These are phyloP conservation scores for Chelon labrosus DNA, from an alignment of 2,797 vertebrate genomes.

Conservation along the genomic window DNA sequence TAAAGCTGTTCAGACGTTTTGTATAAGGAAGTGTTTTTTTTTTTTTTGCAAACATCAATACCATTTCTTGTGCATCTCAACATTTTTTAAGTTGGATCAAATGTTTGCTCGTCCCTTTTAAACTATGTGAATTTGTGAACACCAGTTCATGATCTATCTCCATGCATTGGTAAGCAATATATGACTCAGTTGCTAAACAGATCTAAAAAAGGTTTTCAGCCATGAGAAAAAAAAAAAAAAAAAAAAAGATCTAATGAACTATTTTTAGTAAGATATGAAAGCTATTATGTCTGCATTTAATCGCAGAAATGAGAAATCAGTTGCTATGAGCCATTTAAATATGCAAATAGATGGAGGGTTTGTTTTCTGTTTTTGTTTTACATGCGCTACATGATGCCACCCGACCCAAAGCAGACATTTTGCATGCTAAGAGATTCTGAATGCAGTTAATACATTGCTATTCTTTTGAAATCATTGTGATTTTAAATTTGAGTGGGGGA, in stretches of 20 bases:
- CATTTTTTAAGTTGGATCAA: slow-evolving; percentile 69
- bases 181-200: slow-evolving; percentile 33
- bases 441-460: slow-evolving; percentile 34
- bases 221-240: slow-evolving; percentile 17
- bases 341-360: slow-evolving; percentile 67
- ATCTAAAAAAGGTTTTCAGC: slow-evolving; percentile 36
- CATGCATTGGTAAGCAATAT: slow-evolving; percentile 69
- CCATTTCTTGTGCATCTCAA: slow-evolving; percentile 16
- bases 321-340: slow-evolving; percentile 46
- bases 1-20: slow-evolving; percentile 39
- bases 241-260: slow-evolving; percentile 39
- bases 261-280: slow-evolving; percentile 52
- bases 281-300: slow-evolving; percentile 31
- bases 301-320: slow-evolving; percentile 25
- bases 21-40: slow-evolving; percentile 33
- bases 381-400: slow-evolving; percentile 34
- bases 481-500: slow-evolving; percentile 33
- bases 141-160: slow-evolving; percentile 32
- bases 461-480: slow-evolving; percentile 39
- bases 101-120: slow-evolving; percentile 84
- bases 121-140: slow-evolving; percentile 36
- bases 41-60: slow-evolving; percentile 30
- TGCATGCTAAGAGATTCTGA: slow-evolving; percentile 55
- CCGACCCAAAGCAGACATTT: slow-evolving; percentile 38
- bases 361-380: slow-evolving; percentile 32